Base-by-base conservation (phyloP, 2,888 invertebrate species). In the Nomada ruficornis region DNA sequence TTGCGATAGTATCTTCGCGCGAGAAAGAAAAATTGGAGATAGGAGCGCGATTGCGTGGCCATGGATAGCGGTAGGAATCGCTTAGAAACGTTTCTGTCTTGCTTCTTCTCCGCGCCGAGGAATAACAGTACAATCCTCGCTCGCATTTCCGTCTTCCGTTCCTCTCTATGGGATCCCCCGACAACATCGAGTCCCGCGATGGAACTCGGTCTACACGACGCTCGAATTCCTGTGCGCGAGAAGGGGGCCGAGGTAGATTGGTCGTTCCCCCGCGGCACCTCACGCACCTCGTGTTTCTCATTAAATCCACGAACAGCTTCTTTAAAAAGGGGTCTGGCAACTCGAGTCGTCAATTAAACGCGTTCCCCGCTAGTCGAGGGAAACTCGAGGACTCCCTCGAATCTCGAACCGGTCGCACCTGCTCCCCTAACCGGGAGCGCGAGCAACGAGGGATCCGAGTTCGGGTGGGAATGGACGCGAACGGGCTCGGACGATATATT, bases 271-370 rank as follows among this genome's bases (percentile, higher is more conserved):
- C 59, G 36, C 50, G 15, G 26, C 50, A 1, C n/a, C 11, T 50
- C 57, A 57, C 62, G 71, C 67, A 63, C 70, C 77, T 73, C 78
- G 63, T 64, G 76, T 85, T 85, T 82, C 86, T 85, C 86, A 82
- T 85, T 83, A 86, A 82, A 86, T 81, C 59, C 80, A 29, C 77
- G 54, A 83, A 77, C 86, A 69, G 79, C 83, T 86, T 83, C 60
- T 80, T 78, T 73, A 68, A 78, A 73, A 73, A 59, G 64, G n/a
- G 26, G 42, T 50, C 64, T 68, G 54, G 44, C 68, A 62, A 67
- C 54, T 71, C 71, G 74, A 68, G 78, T 59, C 82, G 78, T 85
- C 76, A 62, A 85, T 85, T 82, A 85, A 76, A 79, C 42, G 47
- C n/a, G 64, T 71, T 68, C 70, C 44, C 42, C 23, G 47, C 36